Conservation (phyloP, 2,113 vertebrate genomes). For the Kryptolebias marmoratus region DNA sequence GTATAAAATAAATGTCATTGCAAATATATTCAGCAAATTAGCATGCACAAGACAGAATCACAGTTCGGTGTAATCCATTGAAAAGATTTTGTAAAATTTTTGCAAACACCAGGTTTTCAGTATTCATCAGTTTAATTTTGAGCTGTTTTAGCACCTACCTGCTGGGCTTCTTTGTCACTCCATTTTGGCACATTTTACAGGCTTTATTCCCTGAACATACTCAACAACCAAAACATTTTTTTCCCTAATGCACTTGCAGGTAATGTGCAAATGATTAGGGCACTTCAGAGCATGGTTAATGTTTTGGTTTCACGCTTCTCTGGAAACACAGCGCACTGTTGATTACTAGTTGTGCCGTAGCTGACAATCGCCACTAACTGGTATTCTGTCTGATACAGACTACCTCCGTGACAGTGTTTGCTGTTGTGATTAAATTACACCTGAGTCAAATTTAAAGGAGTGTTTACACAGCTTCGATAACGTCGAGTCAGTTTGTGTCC, state of each 20-base stretch:
- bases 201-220: conserved; percentile 7
- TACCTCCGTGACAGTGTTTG: conserved; percentile 33
- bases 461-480: neutral
- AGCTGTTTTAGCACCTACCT: conserved; percentile 7
- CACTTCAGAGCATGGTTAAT: conserved; percentile 34
- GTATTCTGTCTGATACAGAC: conserved; percentile 32
- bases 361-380: conserved; percentile 50
- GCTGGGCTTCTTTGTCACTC: conserved; percentile 23
- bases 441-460: conserved; percentile 6
- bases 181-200: conserved; percentile 9
- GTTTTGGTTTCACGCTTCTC: conserved; percentile 42
- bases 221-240: conserved; percentile 40
- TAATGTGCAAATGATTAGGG: conserved; percentile 30
- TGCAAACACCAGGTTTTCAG: neutral
- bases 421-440: conserved; percentile 21
- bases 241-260: conserved; percentile 39
- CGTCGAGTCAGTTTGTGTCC: neutral
- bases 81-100: neutral
- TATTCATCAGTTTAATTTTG: neutral
- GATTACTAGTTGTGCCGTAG: conserved; percentile 27
- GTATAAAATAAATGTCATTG: neutral
- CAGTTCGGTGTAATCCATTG: neutral
- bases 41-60: neutral
- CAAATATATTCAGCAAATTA: neutral
- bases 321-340: conserved; percentile 44